Base-by-base conservation (phyloP, 2,888 invertebrate species). In the Idaea dimidiata region DNA sequence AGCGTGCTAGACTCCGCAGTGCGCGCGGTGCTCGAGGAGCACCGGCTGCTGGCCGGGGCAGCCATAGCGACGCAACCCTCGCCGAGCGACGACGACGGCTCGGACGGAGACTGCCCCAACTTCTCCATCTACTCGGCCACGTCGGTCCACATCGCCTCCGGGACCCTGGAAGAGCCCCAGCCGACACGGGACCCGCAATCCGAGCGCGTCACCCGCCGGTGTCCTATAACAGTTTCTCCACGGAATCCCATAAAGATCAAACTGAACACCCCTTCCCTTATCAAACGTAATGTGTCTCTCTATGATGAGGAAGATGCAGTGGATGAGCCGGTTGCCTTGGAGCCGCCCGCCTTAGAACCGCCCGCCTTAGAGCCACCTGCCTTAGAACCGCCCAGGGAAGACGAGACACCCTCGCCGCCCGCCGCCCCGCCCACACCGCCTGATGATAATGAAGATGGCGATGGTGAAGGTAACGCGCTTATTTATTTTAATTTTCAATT, bases 111-210 rank as follows among this genome's bases (percentile, higher is more conserved):
- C 73, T 97, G 97, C 83, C 97, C 97, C 5, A 97, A 97, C 84
- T 97, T 97, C 83, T 96, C 96, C 14, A 96, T 97, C 70, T 97
- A 97, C 86, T 97, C 97, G 0, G 95, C 96, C 8, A 95, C 96
- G 74, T 96, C 96, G 66, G 95, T 96, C 78, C 95, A 95, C 71
- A 94, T 96, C 60, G 96, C 96, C 0, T 93, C 94, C 71, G 93
- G 91, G 66, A 70, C 78, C n/a, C n/a, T n/a, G 24, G 93, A 91
- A 66, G 71, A 78, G 17, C 72, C 68, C 61, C 54, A 70, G 33
- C 62, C n/a, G 54, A 24, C 53, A 53, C 59, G 16, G 66, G 85
- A 86, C 59, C 84, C 88, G 64, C 82, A 88, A 64, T 87, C 87
- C 63, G 87, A 89, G 67, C 87, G 83, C 62, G 79, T 90, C 1